Conservation (phyloP, 2,113 vertebrate genomes). For the Sapayoa aenigma region DNA sequence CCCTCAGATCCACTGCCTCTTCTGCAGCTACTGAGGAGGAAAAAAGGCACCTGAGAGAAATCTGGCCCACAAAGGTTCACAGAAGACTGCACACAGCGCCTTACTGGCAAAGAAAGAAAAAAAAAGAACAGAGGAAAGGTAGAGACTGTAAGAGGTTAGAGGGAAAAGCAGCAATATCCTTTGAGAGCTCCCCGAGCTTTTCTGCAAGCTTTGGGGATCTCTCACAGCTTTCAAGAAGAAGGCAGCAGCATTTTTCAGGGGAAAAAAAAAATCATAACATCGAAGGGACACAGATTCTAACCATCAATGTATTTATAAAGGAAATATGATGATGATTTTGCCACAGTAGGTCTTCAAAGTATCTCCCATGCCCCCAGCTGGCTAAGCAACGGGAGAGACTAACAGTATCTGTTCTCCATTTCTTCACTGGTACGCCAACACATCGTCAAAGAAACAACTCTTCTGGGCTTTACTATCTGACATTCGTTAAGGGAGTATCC, state of each 20-base stretch:
- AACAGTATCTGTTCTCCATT: background rate
- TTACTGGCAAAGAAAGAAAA: conserved; percentile 35
- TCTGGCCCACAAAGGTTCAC: conserved; percentile 57
- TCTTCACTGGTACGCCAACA: background rate
- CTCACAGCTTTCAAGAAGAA: background rate
- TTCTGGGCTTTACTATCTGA: background rate
- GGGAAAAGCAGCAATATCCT: conserved; percentile 44
- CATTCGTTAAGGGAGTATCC: background rate
- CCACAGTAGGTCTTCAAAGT: background rate
- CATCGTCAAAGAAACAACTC: background rate
- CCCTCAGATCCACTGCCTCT: conserved; percentile 49
- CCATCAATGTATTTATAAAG: background rate
- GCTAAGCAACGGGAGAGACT: background rate
- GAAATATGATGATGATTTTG: background rate
- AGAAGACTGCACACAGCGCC: conserved; percentile 59
- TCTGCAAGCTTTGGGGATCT: conserved; percentile 32
- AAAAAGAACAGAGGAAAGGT: conserved; percentile 49
- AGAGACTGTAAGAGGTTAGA: conserved; percentile 33
- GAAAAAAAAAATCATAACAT: accelerated
- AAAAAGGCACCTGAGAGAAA: conserved; percentile 65
- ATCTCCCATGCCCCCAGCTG: background rate
- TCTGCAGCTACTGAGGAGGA: conserved; percentile 40
- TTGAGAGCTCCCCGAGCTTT: conserved; percentile 36
- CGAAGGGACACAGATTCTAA: background rate
- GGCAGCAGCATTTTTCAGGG: background rate